These are phyloP conservation scores for Sinelater perroti DNA, from an alignment of 2,888 invertebrate genomes.

Conservation along the genomic window DNA sequence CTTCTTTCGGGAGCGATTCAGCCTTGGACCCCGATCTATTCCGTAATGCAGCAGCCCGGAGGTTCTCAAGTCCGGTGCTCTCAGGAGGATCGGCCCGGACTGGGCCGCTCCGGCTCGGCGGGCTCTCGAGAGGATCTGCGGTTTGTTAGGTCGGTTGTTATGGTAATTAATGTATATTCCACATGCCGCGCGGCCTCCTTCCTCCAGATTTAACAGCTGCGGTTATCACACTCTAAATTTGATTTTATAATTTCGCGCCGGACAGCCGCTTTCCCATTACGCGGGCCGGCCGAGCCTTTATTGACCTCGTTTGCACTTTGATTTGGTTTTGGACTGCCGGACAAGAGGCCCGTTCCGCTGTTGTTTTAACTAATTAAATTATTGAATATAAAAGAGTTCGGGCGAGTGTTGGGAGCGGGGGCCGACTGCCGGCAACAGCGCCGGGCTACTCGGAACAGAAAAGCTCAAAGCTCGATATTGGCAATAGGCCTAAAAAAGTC, in stretches of 20 bases:
- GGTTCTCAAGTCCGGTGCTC: conserved; percentile 43
- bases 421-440: too few species aligned
- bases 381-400: background rate
- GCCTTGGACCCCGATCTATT: conserved; percentile 31
- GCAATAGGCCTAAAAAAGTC: too few species aligned
- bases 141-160: conserved; percentile 48
- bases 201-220: conserved; percentile 45
- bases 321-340: conserved; percentile 8
- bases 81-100: conserved; percentile 45
- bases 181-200: conserved; percentile 41
- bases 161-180: conserved; percentile 53
- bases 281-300: background rate
- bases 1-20: too few species aligned
- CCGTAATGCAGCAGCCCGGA: conserved; percentile 34
- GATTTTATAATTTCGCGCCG: conserved; percentile 45
- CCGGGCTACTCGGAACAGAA: conserved; percentile 1
- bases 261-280: conserved; percentile 3
- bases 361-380: conserved; percentile 7
- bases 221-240: conserved; percentile 49
- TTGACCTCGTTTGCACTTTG: conserved; percentile 13
- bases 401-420: too few species aligned
- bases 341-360: background rate
- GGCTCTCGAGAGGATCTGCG: conserved; percentile 44
- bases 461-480: too few species aligned
- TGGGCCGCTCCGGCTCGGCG: conserved; percentile 39